Percentiles rank a stretch among this genome's conserved stretches.
These are phyloP conservation scores for Pyxicephalus adspersus DNA, from an alignment of 2,113 vertebrate species.

Conservation along the genomic window DNA sequence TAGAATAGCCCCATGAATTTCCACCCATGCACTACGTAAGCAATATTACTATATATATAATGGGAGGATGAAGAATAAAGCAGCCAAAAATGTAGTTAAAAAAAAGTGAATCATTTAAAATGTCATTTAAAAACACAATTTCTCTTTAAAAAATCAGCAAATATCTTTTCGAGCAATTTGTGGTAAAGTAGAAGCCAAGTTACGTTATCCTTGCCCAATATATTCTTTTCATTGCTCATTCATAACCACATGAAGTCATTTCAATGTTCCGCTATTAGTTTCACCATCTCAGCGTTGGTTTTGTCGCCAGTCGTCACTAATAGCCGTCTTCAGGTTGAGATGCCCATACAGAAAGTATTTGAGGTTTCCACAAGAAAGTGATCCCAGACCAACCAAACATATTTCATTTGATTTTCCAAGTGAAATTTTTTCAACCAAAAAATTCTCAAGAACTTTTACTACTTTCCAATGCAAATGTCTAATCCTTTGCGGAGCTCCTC, in stretches of 20 bases:
- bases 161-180: constrained; percentile 12
- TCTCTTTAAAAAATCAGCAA: background rate
- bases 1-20: too few relatives aligned
- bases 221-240: constrained; percentile 25
- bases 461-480: constrained; percentile 49
- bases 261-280: constrained; percentile 11
- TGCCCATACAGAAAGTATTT: background rate
- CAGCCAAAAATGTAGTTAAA: too few relatives aligned
- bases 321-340: constrained; percentile 28
- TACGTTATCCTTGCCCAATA: background rate
- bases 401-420: constrained; percentile 40
- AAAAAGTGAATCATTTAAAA: too few relatives aligned
- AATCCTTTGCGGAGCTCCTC: constrained; percentile 29
- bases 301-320: constrained; percentile 28
- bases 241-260: constrained; percentile 15
- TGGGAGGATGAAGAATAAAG: too few relatives aligned
- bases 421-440: background rate
- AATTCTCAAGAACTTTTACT: constrained; percentile 34
- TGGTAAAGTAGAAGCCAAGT: background rate
- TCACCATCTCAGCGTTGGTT: constrained; percentile 7
- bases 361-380: constrained; percentile 24
- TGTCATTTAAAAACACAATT: background rate
- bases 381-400: constrained; percentile 11
- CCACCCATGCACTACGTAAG: too few relatives aligned
- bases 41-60: too few relatives aligned